Percentiles rank a stretch among this genome's conserved stretches.
Conservation (phyloP, 2,888 invertebrate species). For the Oconnorella tubifera region DNA sequence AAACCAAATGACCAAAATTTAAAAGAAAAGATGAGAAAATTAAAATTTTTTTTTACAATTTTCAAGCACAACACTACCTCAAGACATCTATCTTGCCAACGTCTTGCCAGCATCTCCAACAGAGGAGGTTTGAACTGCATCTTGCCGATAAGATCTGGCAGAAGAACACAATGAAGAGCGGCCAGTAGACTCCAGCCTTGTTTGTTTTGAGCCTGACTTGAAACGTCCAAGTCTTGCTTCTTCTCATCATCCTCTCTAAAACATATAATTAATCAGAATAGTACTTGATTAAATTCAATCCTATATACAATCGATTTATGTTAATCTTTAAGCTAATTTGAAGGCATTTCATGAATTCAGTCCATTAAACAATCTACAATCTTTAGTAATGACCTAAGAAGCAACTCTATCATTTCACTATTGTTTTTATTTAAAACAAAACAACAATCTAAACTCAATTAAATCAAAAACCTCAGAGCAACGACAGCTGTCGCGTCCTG, state of each 20-base stretch:
- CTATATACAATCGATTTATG: background rate
- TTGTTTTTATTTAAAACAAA: too few relatives aligned
- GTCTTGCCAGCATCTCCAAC: slow-evolving; percentile 92
- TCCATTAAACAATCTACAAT: too few relatives aligned
- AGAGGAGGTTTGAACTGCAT: slow-evolving; percentile 83
- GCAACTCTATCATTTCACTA: too few relatives aligned
- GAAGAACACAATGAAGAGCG: slow-evolving; percentile 88
- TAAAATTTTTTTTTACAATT: background rate
- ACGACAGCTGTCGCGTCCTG: too few relatives aligned
- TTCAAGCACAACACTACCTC: slow-evolving; percentile 66
- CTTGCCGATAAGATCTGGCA: slow-evolving; percentile 83
- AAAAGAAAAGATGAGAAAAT: slow-evolving; percentile 6
- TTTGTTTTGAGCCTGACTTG: slow-evolving; percentile 58
- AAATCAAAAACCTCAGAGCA: too few relatives aligned
- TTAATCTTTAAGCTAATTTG: background rate
- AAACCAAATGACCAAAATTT: background rate
- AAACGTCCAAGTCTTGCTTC: background rate
- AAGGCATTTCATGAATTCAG: too few relatives aligned
- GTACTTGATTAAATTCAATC: background rate
- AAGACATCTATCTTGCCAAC: slow-evolving; percentile 98
- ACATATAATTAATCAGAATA: background rate
- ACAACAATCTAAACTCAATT: too few relatives aligned
- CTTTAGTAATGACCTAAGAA: too few relatives aligned
- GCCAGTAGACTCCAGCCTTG: slow-evolving; percentile 96
- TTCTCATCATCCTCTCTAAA: background rate